Base-by-base conservation (phyloP, 2,888 invertebrate species). In the Caprella mutica region DNA sequence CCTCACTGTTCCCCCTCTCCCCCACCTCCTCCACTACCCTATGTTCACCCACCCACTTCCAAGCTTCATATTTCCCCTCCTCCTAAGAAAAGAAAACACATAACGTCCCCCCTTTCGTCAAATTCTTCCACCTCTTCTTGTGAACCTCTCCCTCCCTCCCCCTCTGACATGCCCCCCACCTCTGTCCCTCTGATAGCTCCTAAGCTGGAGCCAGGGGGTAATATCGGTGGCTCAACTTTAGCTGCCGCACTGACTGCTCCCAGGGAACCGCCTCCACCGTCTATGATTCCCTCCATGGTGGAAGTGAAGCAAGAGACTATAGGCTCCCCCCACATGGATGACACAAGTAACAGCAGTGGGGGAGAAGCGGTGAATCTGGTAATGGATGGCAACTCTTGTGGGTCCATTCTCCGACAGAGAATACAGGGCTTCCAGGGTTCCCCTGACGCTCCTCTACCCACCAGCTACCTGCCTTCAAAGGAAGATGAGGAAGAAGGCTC, bases 41-140 rank as follows among this genome's bases (percentile, higher is more conserved):
- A 60, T 44, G 29, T 60, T 5, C 51, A 56, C 19, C 64, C 54
- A 14, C 59, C 56, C 30, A 58, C 64, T 52, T 50, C 55, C 51
- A n/a, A n/a, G n/a, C n/a, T n/a, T n/a, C 64, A 64, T 43, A 60
- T 64, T 43, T 64, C 64, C 24, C 65, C 60, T 35, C 64, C 61
- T 50, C 61, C 61, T 46, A 65, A 57, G 52, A 65, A 65, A 42
- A 64, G 59, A 52, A 59, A 59, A 51, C 59, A 61, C 55, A 56
- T 43, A 46, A 51, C 55, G 33, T 56, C 56, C 46, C 43, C 54
- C 17, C 21, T 43, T 19, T 42, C 54, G 27, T 30, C 43, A n/a
- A 23, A 23, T 12, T 24, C 53, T 8, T 53, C 42, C 12, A 40
- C 53, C 17, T 24, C 38, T 14, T 40, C 53, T 2, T 21, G 6